Percentiles rank a stretch among this genome's conserved stretches.
Conservation (phyloP, 2,797 vertebrate genomes). For the Champsocephalus esox region DNA sequence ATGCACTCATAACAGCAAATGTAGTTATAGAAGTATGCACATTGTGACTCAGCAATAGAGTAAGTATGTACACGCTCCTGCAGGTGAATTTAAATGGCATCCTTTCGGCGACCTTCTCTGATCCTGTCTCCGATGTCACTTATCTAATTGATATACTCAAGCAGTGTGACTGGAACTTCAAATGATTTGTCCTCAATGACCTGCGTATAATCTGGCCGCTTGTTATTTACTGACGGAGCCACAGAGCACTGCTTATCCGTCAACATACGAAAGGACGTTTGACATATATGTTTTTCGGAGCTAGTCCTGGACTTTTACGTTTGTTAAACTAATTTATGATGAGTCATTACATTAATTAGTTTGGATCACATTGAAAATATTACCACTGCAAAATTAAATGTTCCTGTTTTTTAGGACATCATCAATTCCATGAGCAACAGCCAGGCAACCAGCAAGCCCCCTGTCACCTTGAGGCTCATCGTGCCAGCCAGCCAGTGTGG, state of each 20-base stretch:
- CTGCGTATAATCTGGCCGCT: conserved; percentile 7
- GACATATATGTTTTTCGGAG: background rate
- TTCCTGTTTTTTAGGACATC: conserved; percentile 88
- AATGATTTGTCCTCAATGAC: conserved; percentile 33
- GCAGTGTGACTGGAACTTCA: conserved; percentile 15
- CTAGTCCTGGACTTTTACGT: conserved; percentile 3
- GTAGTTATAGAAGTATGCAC: no score
- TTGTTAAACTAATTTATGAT: conserved; percentile 6
- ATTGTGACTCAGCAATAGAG: no score
- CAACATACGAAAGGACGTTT: background rate
- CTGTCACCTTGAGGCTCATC: conserved; percentile 92
- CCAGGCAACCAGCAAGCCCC: conserved; percentile 95
- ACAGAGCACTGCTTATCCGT: background rate
- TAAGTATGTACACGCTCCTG: no score
- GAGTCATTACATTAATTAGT: background rate
- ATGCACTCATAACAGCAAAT: no score
- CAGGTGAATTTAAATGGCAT: background rate
- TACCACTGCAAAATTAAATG: conserved; percentile 8
- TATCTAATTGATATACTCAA: conserved; percentile 26
- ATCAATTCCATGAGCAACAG: conserved; percentile 99
- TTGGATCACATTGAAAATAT: conserved; percentile 8
- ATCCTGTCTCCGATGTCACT: conserved; percentile 27
- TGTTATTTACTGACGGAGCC: conserved; percentile 1
- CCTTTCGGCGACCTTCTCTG: conserved; percentile 9
- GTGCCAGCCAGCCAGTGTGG: conserved; percentile 96